These are phyloP conservation scores for Dasyprocta punctata DNA, from an alignment of 2,113 vertebrate genomes.

Conservation along the genomic window DNA sequence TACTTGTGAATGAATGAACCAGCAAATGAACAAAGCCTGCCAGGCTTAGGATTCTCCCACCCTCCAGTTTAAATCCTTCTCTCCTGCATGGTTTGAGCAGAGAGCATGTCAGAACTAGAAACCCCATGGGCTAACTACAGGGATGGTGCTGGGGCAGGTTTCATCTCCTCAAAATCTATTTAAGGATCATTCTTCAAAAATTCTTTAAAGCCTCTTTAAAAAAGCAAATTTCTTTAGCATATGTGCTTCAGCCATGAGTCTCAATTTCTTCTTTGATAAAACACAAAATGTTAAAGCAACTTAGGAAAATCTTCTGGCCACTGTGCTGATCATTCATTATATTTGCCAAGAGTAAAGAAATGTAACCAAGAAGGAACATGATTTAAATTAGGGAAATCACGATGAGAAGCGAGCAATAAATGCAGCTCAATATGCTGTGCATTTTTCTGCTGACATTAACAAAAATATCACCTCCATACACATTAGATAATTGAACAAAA, in stretches of 20 bases:
- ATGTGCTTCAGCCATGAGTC: background rate
- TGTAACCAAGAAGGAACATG: background rate
- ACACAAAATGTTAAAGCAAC: constrained; percentile 16
- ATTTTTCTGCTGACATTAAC: background rate
- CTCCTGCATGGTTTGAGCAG: background rate
- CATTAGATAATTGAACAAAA: background rate
- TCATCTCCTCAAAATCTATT: constrained; percentile 45
- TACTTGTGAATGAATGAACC: background rate
- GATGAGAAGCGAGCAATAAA: constrained; percentile 9
- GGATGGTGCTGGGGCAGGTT: background rate
- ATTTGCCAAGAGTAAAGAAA: constrained; percentile 50
- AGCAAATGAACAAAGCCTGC: background rate
- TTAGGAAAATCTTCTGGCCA: constrained; percentile 42
- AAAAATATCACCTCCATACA: background rate
- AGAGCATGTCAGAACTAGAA: constrained; percentile 42
- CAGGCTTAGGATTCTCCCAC: too few relatives aligned
- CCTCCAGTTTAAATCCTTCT: background rate
- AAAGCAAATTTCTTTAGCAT: constrained; percentile 52
- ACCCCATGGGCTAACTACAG: background rate
- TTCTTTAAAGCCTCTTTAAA: constrained; percentile 57
- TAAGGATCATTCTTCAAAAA: constrained; percentile 68
- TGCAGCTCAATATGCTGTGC: background rate
- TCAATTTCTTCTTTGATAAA: constrained; percentile 54
- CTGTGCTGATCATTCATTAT: constrained; percentile 8
- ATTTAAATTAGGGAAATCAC: constrained; percentile 51